These are phyloP conservation scores for Aphidoletes aphidimyza DNA, from an alignment of 2,888 invertebrate genomes.

Conservation along the genomic window DNA sequence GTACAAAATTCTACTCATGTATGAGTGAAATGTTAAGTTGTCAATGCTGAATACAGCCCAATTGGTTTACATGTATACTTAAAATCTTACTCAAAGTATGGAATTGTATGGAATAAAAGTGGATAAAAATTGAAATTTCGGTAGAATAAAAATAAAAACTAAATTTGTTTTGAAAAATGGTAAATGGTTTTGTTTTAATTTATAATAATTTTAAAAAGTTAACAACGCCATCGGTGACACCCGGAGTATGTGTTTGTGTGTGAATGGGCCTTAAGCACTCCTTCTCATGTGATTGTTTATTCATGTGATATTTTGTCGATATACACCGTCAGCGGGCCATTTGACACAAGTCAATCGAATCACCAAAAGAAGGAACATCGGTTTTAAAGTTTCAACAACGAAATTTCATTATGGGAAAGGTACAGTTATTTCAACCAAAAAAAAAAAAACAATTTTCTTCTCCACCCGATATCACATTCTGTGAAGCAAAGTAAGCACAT, in stretches of 20 bases:
- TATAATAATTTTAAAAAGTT: neutral
- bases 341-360: neutral
- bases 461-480: no score
- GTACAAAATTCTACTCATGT: neutral
- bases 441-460: no score
- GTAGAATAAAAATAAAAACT: no score
- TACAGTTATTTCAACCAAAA: slow-evolving; percentile 1
- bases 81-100: no score
- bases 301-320: slow-evolving; percentile 47
- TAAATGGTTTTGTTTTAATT: no score
- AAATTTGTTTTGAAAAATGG: no score
- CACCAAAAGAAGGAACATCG: neutral
- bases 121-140: no score
- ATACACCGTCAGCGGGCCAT: neutral
- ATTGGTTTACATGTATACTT: neutral
- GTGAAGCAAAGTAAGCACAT: neutral
- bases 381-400: neutral
- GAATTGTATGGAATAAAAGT: no score
- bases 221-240: neutral
- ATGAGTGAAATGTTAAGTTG: neutral
- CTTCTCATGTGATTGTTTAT: slow-evolving; percentile 52
- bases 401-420: slow-evolving; percentile 29
- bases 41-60: neutral
- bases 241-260: neutral
- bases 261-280: neutral